Evolutionary conservation across 2,113 vertebrate genomes (phyloP), one percentile per base, ranked within the genome.

Genomic region (Serilophus lunatus): DNA sequence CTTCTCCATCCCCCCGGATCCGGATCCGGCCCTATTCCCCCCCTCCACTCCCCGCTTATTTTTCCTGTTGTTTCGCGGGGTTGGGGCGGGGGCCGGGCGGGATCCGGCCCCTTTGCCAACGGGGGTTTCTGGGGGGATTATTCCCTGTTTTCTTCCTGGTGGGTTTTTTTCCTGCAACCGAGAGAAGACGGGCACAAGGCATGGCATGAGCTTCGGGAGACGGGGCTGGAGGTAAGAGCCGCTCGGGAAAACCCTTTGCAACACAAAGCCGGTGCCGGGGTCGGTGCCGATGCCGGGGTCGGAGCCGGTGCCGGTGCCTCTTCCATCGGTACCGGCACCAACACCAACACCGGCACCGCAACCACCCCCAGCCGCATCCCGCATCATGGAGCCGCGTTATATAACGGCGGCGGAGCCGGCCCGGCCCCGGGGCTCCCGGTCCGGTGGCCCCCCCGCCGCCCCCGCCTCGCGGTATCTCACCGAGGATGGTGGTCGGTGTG

Each of bases 151-250:
- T 69, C 61, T 54, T 75, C 61, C 65, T 16, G 77, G 54, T 82
- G 77, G 44, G n/a, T 53, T 89, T 89, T 92, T 90, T 63, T 24
- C 35, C 61, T 86, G 77, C 66, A 49, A 6, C 38, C 72, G 18
- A 78, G 59, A 76, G 87, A 80, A 66, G 86, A 92, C 72, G 61
- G 71, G 86, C 66, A 22, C 82, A 56, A 93, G 91, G 93, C 87
- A 95, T 95, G 93, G 87, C 93, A 91, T 95, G 91, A 91, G 91
- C 87, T 95, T 83, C 91, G 57, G 74, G 47, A 93, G 57, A 84
- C 93, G 49, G 51, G 40, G 83, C 93, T 66, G 94, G 81, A 97
- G 98, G 98, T 98, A 97, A 97, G 97, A 95, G 26, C 91, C 63
- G 68, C 75, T 85, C 70, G 84, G 79, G 49, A 77, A 75, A 75